phyloP scores from a whole-genome alignment of 2,888 invertebrate species.

The Meghimatium bilineatum region DNA sequence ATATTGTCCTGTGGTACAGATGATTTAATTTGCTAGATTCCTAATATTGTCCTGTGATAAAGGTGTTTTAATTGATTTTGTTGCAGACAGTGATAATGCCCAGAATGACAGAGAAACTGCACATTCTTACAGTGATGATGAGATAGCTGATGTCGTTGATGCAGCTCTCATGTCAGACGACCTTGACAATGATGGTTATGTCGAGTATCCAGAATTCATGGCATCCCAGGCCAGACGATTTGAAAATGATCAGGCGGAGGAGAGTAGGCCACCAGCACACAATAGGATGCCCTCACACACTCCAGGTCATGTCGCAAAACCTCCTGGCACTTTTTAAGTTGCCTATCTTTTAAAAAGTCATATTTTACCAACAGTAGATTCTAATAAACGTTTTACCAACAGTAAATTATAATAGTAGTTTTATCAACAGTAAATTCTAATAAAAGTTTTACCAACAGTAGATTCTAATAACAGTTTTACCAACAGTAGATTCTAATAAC shows the following conservation, averaged over 20 bases:
- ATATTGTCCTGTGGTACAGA: too few relatives aligned
- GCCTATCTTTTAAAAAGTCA: neutral
- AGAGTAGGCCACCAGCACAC: neutral
- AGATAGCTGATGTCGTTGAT: constrained; percentile 59
- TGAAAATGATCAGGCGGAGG: neutral
- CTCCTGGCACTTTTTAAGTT: constrained; percentile 7
- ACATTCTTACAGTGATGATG: constrained; percentile 48
- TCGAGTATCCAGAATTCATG: constrained; percentile 71
- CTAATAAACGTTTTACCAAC: too few relatives aligned
- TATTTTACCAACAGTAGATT: neutral
- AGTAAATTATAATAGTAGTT: too few relatives aligned
- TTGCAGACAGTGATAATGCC: neutral
- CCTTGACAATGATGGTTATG: constrained; percentile 67
- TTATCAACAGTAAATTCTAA: too few relatives aligned
- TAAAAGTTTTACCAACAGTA: too few relatives aligned
- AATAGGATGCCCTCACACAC: neutral
- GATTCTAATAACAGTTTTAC: too few relatives aligned
- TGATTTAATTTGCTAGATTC: too few relatives aligned
- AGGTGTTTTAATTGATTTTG: neutral
- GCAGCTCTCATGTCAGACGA: constrained; percentile 68
- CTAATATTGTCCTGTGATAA: too few relatives aligned
- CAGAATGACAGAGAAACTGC: neutral
- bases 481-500: too few relatives aligned
- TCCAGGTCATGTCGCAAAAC: neutral
- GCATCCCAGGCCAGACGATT: constrained; percentile 59